These are phyloP conservation scores for Ferdinandea cuprea DNA, from an alignment of 2,888 invertebrate species.

Conservation along the genomic window DNA sequence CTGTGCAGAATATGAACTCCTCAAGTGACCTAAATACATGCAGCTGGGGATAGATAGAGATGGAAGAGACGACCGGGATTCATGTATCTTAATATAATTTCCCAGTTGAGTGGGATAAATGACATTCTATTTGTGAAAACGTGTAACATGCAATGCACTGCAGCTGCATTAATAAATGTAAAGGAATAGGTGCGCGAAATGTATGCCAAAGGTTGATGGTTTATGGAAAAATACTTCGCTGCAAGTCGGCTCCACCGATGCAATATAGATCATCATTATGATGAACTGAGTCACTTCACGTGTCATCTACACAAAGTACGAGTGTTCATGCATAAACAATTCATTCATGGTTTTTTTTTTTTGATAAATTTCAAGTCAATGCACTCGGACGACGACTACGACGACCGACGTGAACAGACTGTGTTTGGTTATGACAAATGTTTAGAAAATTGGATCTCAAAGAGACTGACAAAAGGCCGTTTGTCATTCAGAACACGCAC, in stretches of 20 bases:
- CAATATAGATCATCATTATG: slow-evolving; percentile 11
- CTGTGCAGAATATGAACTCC: slow-evolving; percentile 35
- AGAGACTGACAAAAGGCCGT: slow-evolving; percentile 16
- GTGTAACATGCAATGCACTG: not conserved
- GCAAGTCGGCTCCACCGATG: not conserved
- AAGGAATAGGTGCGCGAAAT: slow-evolving; percentile 18
- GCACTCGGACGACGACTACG: slow-evolving; percentile 26
- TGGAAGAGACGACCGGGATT: slow-evolving; percentile 9
- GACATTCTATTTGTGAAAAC: slow-evolving; percentile 41
- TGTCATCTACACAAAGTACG: slow-evolving; percentile 33
- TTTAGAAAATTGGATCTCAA: slow-evolving; percentile 41
- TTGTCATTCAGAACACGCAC: slow-evolving; percentile 50
- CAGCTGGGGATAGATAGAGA: too few species aligned
- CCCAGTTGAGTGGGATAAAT: slow-evolving; percentile 63
- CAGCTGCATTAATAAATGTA: not conserved
- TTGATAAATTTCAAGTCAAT: slow-evolving; percentile 12
- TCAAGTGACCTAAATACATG: slow-evolving; percentile 54
- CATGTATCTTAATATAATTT: slow-evolving; percentile 60
- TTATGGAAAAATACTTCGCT: slow-evolving; percentile 34
- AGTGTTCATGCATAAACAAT: not conserved
- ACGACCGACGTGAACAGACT: slow-evolving; percentile 36
- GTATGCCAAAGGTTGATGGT: slow-evolving; percentile 42
- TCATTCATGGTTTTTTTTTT: not conserved
- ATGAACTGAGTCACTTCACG: slow-evolving; percentile 16
- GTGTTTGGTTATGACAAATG: slow-evolving; percentile 20